These are phyloP conservation scores for Cistogaster globosa DNA, from an alignment of 2,888 invertebrate species.

Conservation along the genomic window DNA sequence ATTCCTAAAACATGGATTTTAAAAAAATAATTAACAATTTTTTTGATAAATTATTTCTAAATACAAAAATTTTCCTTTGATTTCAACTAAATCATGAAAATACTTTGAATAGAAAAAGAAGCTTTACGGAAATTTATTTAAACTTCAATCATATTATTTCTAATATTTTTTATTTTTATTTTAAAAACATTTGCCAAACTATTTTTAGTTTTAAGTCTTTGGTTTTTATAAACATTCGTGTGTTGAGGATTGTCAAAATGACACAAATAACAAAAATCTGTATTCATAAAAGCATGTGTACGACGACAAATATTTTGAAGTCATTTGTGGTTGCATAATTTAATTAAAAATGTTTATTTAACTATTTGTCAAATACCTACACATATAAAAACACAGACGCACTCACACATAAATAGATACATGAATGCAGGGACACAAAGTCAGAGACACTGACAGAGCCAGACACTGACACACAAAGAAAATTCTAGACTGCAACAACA, in stretches of 20 bases:
- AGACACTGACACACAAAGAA: slow-evolving; percentile 45
- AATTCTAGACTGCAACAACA: slow-evolving; percentile 26
- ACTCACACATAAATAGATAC: slow-evolving; percentile 1
- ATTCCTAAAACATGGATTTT: too few relatives aligned
- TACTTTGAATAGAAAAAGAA: too few relatives aligned
- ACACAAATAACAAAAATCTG: slow-evolving; percentile 45
- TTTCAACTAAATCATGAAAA: too few relatives aligned
- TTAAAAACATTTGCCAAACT: slow-evolving; percentile 28
- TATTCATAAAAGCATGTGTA: slow-evolving; percentile 60
- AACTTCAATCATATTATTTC: not conserved
- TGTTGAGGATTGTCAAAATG: not conserved
- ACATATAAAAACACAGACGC: not conserved
- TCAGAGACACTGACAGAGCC: slow-evolving; percentile 31
- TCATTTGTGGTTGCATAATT: slow-evolving; percentile 75
- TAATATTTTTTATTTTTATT: slow-evolving; percentile 17
- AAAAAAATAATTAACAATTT: too few relatives aligned
- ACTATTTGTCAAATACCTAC: slow-evolving; percentile 53
- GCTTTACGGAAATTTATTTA: too few relatives aligned
- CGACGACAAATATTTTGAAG: slow-evolving; percentile 69
- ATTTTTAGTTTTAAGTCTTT: slow-evolving; percentile 27
- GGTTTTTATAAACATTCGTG: slow-evolving; percentile 9
- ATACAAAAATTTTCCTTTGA: too few relatives aligned
- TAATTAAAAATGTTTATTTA: slow-evolving; percentile 78
- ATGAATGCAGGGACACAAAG: not conserved
- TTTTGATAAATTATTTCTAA: too few relatives aligned